Evolutionary conservation across 1,140 invertebrate species (phyloP), one percentile per base, ranked within the genome.

Genomic region (Panulirus ornatus): DNA sequence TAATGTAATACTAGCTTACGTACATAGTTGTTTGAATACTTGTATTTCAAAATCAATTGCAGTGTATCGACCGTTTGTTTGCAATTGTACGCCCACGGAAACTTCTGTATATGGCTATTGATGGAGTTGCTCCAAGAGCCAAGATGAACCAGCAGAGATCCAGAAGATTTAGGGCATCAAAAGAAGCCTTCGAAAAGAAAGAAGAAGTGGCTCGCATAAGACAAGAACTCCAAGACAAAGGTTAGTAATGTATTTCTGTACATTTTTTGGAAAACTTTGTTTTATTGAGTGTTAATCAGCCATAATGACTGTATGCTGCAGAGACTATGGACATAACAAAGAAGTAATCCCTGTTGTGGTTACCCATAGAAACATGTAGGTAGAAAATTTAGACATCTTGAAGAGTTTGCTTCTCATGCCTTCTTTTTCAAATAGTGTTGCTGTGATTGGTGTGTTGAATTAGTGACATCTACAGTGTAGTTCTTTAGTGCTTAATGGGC

Each of bases 61-160:
- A 92, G 93, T 99, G 98, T 93, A 99, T 99, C 92, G 99, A 99
- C 94, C 95, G 98, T 86, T 95, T 99, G 79, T 99, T 99, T 94
- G 95, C 96, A 19, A 99, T 99, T 93, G 98, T 99, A 0, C 95
- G 99, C 91, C 99, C 99, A 14, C 95, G 99, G 91, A 98, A 98
- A 94, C 85, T 99, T 11, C 94, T 99, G 70, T 99, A 99, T 94
- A 99, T 99, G 99, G 99, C 99, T 73, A 99, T 99, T 94, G 99
- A 99, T 95, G 99, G 99, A 91, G 91, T 92, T 63, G 92, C 92
- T 0, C 92, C 92, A 5, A 95, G 98, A 93, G 99, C 98, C 19
- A 99, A 99, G 95, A 99, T 99, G 99, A 99, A 99, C 94, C 99
- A 99, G 94, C 99, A 99, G 94, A 95, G 99, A 92, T 99, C 98